A percentile compares a stretch with the other conserved stretches of the same genome.
Evolutionary conservation across 2,888 invertebrate genomes (phyloP).

Genomic region (Zeuzera pyrina): DNA sequence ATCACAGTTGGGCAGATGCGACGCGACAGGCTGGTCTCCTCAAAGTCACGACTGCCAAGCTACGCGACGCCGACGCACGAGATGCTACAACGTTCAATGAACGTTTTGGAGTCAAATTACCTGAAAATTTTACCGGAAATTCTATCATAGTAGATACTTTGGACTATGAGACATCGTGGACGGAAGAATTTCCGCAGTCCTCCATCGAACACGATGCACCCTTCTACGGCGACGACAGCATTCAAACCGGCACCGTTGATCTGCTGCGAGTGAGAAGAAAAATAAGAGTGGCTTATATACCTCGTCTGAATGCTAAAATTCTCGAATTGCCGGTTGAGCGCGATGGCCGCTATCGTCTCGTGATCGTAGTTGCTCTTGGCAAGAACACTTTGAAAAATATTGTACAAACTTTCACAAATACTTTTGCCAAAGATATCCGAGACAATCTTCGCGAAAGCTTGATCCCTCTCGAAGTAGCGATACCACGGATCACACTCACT

Average conservation of each 20-base stretch:
- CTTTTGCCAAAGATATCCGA: no score
- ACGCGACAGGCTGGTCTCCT: conserved; percentile 11
- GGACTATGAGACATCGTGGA: conserved; percentile 27
- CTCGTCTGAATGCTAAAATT: conserved; percentile 21
- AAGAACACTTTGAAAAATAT: no score
- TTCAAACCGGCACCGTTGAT: conserved; percentile 21
- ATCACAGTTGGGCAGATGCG: conserved; percentile 14
- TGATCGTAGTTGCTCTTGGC: no score
- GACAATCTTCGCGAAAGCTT: no score
- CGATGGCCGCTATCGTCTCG: conserved; percentile 23
- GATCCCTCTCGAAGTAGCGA: no score
- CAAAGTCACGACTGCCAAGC: conserved; percentile 9
- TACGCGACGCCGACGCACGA: conserved; percentile 12
- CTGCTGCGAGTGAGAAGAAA: conserved; percentile 23
- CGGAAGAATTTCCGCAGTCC: conserved; percentile 21
- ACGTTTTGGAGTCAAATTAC: conserved; percentile 9
- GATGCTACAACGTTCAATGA: conserved; percentile 10
- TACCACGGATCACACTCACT: no score
- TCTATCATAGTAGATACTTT: conserved; percentile 23
- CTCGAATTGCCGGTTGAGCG: conserved; percentile 27
- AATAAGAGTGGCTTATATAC: conserved; percentile 22
- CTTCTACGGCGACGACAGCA: conserved; percentile 24
- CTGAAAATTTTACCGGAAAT: conserved; percentile 16
- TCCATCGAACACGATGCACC: conserved; percentile 16
- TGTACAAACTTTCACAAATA: no score